Evolutionary conservation across 2,113 vertebrate genomes (phyloP), one percentile per base, ranked within the genome.

Genomic region (Coryphaenoides rupestris): DNA sequence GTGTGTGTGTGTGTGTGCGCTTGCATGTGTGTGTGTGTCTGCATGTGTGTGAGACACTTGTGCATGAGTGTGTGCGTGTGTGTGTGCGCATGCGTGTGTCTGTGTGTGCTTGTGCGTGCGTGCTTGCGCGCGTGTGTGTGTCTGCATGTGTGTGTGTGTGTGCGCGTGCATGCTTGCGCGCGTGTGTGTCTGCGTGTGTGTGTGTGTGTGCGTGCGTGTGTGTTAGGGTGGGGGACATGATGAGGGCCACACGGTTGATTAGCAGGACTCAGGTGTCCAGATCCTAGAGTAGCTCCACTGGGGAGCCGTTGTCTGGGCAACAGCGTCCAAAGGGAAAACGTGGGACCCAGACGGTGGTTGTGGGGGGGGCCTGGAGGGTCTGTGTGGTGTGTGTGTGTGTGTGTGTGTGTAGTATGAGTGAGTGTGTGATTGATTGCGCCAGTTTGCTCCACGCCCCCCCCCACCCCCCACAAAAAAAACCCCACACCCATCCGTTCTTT

Each of bases 211-310:
- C 13, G 33, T 9, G 33, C 2, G 33, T 3, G 33, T 3, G 33
- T 3, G 33, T 40, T 40, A 12, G 9, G 33, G 9, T 40, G 33
- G 33, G 33, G 33, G 33, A 40, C 33, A 40, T 40, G 33, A 40
- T 40, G 33, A 40, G 33, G n/a, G 74, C 75, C 72, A 70, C 74
- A 72, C 62, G 76, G 72, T 74, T 83, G 74, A 87, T 82, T 74
- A 84, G 80, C 72, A 61, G 79, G 83, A 77, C 85, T 83, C 85
- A 86, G 85, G 87, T 87, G 87, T 85, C 71, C 72, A 52, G 24
- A 66, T 76, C 80, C 33, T 70, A 68, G 63, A 47, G 52, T 63
- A 45, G 60, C 71, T 61, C 66, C 64, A 63, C 69, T 78, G 75
- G 75, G 77, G 76, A 73, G 74, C 73, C 70, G 77, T 83, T 84